Base-by-base conservation (phyloP, 1,140 invertebrate genomes). In the Cotesia glomerata region DNA sequence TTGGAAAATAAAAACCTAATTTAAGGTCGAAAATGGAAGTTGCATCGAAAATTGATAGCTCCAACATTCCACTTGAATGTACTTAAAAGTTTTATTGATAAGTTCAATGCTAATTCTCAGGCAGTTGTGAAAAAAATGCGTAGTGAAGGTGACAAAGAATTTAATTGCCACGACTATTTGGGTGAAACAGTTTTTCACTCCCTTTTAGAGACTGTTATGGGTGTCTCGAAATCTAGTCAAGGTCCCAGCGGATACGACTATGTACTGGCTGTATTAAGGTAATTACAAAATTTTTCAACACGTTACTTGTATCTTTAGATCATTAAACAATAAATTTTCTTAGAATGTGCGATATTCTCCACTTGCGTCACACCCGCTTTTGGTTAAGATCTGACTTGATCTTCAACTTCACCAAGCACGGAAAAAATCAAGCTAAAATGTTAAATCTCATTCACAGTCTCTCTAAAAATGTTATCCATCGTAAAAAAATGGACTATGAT, bases 21-120 rank as follows among this genome's bases (percentile, higher is more conserved):
- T 72, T 2, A 77, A 92, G 92, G 93, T 80, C 90, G 91, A 76
- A 94, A 93, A 89, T 95, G 93, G 93, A 90, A 92, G 14, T 89
- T 91, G 11, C 93, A 95, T 79, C 90, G 93, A 72, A 94, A 94
- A 87, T 86, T 95, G 70, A 95, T 95, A 75, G 93, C 93, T 8
- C 93, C 93, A 18, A 94, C 93, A 77, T 95, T 95, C 91, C 93
- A 94, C 81, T 88, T 94, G 85, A 94, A 94, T 81, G 92, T 94
- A 1, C 85, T 95, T 72, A 95, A 94, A 86, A 92, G 91, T 76
- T 95, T 94, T 87, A 93, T 95, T 76, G 92, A 94, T 77, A 87
- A 94, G 16, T 95, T 95, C 86, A 94, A 94, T 79, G 91, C 91
- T 62, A 94, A 94, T 85, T 93, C 92, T 13, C 88, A 88, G 36